Base-by-base conservation (phyloP, 2,888 invertebrate species). In the Coenonympha glycerion region DNA sequence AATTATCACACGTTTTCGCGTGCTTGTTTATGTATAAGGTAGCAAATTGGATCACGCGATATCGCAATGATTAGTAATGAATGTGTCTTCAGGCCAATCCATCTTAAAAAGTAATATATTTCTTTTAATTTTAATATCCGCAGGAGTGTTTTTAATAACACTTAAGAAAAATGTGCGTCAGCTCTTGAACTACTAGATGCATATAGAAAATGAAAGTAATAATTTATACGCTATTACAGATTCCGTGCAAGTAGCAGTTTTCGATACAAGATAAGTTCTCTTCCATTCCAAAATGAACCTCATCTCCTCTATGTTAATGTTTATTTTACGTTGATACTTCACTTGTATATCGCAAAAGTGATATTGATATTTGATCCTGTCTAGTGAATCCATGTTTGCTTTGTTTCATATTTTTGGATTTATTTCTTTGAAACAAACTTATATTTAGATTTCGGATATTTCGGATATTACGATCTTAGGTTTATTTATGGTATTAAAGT, bases 291-390 rank as follows among this genome's bases (percentile, higher is more conserved):
- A 28, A 37, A n/a, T 44, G 21, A 33, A 47, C 47, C 34, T 18
- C 9, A 26, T 6, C 6, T 1, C 0, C 8, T 30, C 28, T 8
- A 6, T 0, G 4, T 22, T 28, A 22, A 6, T 21, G 30, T 47
- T 47, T 15, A 36, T 18, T 30, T 30, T 41, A 11, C 11, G 13
- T 28, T 41, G 11, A 6, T 18, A 34, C 26, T 26, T 41, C 18
- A 21, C 18, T 18, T 11, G 11, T 4, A 5, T 26, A 24, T 36
- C 21, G 11, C 26, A 18, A 28, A 26, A 33, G 33, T 40, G 18
- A 19, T 46, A 51, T 47, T 51, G 36, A 41, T 47, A 51, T 51
- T 51, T 51, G 51, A 47, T 51, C 40, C 36, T 46, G 41, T 45
- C 39, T 50, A 47, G 34, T 51, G 36, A 13, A 36, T 41, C 26